Evolutionary conservation across 2,888 invertebrate genomes (phyloP), one percentile per base, ranked within the genome.

Genomic region (Micoletzkya japonica): DNA sequence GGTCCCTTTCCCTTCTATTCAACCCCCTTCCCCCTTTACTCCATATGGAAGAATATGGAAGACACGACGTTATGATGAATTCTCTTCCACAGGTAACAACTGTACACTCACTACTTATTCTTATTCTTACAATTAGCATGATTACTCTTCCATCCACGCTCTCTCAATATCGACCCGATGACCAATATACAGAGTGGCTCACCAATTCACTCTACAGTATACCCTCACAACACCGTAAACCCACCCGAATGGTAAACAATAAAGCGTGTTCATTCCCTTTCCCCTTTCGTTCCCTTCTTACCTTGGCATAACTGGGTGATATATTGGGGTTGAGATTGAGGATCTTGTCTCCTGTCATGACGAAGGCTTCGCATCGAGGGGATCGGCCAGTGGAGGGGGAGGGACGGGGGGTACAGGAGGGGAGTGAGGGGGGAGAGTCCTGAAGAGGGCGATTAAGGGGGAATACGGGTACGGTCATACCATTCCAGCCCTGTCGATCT

Each of bases 301-400:
- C 77, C 73, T 78, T 74, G 0, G 81, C 81, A 69, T 81, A 81
- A 59, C 70, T 72, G 28, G 82, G 80, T 32, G 81, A 81, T 39
- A 82, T 78, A 58, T 81, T 82, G 7, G 79, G 76, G 56, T 81
- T 78, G 34, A 83, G 71, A 60, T 75, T 74, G 39, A 82, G 74
- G 56, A 82, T 84, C 58, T 81, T 77, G 54, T 82, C 82, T 28
- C 82, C 82, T 24, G 82, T 82, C 82, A 82, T 84, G 24, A 82
- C 76, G 71, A 76, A 82, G 17, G 82, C 83, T 63, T 82, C 82
- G 44, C 67, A 67, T 24, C 67, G 67, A n/a, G 67, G 67, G 57
- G 56, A 57, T 28, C 57, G 50, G 24, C 50, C 64, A n/a, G 17
- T 54, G 34, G 64, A 1, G 26, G 24, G 30, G 26, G 57, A 32